Conservation (phyloP, 2,888 invertebrate genomes). For the Sphaerophoria taeniata region DNA sequence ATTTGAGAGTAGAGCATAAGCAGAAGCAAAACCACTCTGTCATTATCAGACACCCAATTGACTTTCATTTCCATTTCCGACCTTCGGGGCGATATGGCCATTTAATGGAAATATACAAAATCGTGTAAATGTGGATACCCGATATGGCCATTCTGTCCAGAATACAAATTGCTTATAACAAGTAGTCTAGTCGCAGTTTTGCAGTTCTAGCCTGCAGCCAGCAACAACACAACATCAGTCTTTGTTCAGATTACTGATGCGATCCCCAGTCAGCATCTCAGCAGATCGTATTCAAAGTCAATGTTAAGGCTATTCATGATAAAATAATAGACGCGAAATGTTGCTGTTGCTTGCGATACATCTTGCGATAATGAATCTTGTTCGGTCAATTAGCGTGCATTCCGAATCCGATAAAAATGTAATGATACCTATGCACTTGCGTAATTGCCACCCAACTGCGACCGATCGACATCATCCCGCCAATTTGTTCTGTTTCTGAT, state of each 20-base stretch:
- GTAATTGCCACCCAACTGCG: conserved; percentile 38
- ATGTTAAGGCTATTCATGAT: conserved; percentile 47
- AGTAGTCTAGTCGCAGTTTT: conserved; percentile 10
- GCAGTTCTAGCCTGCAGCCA: conserved; percentile 6
- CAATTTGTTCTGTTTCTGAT: conserved; percentile 2
- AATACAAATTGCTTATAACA: conserved; percentile 46
- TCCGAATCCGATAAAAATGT: conserved; percentile 36
- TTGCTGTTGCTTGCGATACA: not conserved
- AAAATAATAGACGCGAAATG: conserved; percentile 19
- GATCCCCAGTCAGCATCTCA: conserved; percentile 17
- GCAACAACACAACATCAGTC: conserved; percentile 43
- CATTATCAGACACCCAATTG: conserved; percentile 72
- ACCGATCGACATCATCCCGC: conserved; percentile 9
- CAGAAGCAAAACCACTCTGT: conserved; percentile 45
- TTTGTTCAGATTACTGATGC: conserved; percentile 36
- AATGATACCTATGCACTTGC: conserved; percentile 61
- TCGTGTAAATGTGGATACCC: conserved; percentile 27
- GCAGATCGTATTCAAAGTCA: conserved; percentile 45
- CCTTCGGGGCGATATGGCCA: conserved; percentile 65
- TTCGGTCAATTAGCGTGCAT: conserved; percentile 56
- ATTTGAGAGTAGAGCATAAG: conserved; percentile 32
- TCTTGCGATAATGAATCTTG: conserved; percentile 42
- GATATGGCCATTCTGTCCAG: conserved; percentile 18
- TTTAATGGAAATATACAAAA: conserved; percentile 36
- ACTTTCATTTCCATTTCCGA: conserved; percentile 71